Base-by-base conservation (phyloP, 2,797 vertebrate species). In the Alosa sapidissima region DNA sequence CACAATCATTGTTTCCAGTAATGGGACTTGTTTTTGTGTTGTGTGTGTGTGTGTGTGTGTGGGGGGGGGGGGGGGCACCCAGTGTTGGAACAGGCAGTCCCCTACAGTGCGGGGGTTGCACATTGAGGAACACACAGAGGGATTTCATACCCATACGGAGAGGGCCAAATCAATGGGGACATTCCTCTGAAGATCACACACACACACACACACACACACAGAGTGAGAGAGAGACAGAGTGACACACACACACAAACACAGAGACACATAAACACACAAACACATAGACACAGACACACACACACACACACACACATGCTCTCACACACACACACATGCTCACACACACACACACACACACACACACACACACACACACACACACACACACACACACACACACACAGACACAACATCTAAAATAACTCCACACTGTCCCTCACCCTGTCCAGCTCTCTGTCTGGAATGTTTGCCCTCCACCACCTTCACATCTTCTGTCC, bases 41-140 rank as follows among this genome's bases (percentile, higher is more conserved):
- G 28, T 28, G 0, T 28, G n/a, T 28, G 28, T 28, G 28, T 28
- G 81, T 83, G 81, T 49, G 68, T 81, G 84, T 19, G 13, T 54
- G 52, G 54, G 52, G 13, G 49, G 7, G 49, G 3, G 81, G 82
- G 47, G 13, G 78, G 49, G 81, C 68, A 89, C 87, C 87, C n/a
- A 82, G 85, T 89, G 88, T 89, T 86, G 24, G 89, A 89, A 92
- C 91, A 91, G 11, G 11, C 10, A 52, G 92, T 90, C 86, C 87
- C 81, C 90, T 93, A 94, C 92, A 92, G 93, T 93, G 91, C 93
- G 82, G 84, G 41, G 84, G 86, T 28, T 28, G 28, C 28, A 28
- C 28, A 28, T 28, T 28, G 28, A 28, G 0, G 28, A 28, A 81
- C 3, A 62, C 49, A 84, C 16, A 75, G 52, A 24, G 75, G 48